A percentile compares a stretch with the other conserved stretches of the same genome.
phyloP scores from a whole-genome alignment of 2,888 invertebrate species.

The Ernsta delagoae region DNA sequence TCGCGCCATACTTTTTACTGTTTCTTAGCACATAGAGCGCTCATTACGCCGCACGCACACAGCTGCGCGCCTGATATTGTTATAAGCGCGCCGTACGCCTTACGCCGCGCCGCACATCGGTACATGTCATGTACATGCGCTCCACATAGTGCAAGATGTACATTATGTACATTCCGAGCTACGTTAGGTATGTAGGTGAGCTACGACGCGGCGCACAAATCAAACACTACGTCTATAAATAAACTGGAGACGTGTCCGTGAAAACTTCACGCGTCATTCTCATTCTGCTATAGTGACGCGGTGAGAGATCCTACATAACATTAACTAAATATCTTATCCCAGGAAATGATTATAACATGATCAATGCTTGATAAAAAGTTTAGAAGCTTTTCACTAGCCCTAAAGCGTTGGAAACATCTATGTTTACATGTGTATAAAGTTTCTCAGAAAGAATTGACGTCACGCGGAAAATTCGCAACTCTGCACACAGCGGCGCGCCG shows the following conservation, averaged over 20 bases:
- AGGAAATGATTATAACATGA: too few species aligned
- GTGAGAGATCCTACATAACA: not conserved
- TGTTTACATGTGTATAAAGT: too few species aligned
- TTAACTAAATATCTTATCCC: too few species aligned
- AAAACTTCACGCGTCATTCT: slow-evolving; percentile 52
- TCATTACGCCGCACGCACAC: slow-evolving; percentile 72
- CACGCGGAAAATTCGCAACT: slow-evolving; percentile 3
- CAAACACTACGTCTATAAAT: slow-evolving; percentile 78
- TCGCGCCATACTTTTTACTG: slow-evolving; percentile 86
- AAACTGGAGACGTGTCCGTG: slow-evolving; percentile 71
- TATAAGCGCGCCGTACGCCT: slow-evolving; percentile 57
- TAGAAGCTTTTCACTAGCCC: too few species aligned
- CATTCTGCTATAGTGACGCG: slow-evolving; percentile 31
- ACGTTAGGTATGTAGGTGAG: slow-evolving; percentile 79
- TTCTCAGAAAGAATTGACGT: not conserved
- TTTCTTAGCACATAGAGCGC: slow-evolving; percentile 84
- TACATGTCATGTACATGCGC: slow-evolving; percentile 36
- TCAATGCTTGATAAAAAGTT: too few species aligned
- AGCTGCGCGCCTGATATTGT: slow-evolving; percentile 58
- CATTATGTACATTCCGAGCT: slow-evolving; percentile 76
- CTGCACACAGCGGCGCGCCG: not conserved
- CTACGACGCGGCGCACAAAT: slow-evolving; percentile 76
- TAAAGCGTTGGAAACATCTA: too few species aligned
- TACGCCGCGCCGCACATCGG: too few species aligned
- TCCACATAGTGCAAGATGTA: slow-evolving; percentile 79